Conservation (phyloP, 53 echinoderm and acorn worm species). For the Paracentrotus lividus region DNA sequence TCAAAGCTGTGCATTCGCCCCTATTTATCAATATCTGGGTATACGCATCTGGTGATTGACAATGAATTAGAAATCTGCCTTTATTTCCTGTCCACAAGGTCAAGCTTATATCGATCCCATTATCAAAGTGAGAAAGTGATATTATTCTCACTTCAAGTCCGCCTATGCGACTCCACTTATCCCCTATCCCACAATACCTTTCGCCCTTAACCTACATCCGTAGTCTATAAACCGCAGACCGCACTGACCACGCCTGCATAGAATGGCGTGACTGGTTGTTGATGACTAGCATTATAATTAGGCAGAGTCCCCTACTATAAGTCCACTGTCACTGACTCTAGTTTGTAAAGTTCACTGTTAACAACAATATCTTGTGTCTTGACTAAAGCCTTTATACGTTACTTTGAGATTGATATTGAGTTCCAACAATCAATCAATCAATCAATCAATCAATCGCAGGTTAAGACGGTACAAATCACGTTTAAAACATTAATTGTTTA, state of each 20-base stretch:
- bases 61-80: slow-evolving; percentile 27
- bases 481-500: no score
- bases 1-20: no score
- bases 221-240: slow-evolving; percentile 11
- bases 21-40: slow-evolving; percentile 21
- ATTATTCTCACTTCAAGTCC: slow-evolving; percentile 23
- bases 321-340: no score
- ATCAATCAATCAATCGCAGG: no score
- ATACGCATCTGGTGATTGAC: background rate
- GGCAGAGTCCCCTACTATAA: slow-evolving; percentile 20
- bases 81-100: slow-evolving; percentile 43
- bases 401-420: no score
- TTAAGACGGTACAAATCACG: no score
- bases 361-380: no score
- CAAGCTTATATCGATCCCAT: slow-evolving; percentile 38
- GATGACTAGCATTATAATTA: background rate
- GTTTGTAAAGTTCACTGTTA: no score
- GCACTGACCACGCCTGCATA: background rate
- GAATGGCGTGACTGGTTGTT: background rate
- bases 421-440: no score
- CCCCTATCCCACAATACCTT: background rate
- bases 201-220: background rate
- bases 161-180: background rate
- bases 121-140: slow-evolving; percentile 47
- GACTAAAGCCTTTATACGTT: no score